These are phyloP conservation scores for Labrus mixtus DNA, from an alignment of 2,113 vertebrate genomes.

Conservation along the genomic window DNA sequence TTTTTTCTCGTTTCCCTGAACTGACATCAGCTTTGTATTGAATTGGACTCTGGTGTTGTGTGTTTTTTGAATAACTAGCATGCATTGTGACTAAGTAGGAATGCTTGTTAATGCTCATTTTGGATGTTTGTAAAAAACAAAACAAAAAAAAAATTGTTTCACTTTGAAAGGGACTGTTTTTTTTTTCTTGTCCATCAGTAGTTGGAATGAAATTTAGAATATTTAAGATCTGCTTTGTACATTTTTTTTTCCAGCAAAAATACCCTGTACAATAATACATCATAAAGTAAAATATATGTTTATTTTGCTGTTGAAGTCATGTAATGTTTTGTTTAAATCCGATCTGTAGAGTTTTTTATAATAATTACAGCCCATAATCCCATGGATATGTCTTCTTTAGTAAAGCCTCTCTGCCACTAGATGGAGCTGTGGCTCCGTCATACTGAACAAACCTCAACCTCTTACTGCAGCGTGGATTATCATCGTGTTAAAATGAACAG, in stretches of 20 bases:
- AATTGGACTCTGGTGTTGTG: conserved; percentile 69
- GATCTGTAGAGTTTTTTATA: background rate
- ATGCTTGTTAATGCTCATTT: conserved; percentile 67
- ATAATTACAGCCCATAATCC: background rate
- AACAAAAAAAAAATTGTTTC: conserved; percentile 39
- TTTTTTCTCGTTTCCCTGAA: conserved; percentile 66
- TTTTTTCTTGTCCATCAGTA: conserved; percentile 58
- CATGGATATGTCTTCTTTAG: background rate
- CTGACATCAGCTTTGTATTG: conserved; percentile 76
- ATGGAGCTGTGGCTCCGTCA: conserved; percentile 39
- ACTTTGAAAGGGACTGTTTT: conserved; percentile 66
- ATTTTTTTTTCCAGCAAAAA: conserved; percentile 72
- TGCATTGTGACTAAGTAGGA: conserved; percentile 72
- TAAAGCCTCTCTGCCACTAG: conserved; percentile 35
- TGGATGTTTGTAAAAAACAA: conserved; percentile 63
- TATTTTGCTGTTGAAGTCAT: conserved; percentile 64
- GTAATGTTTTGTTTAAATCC: conserved; percentile 6
- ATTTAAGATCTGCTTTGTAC: conserved; percentile 84
- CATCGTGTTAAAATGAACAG: too few relatives aligned
- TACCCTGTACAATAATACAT: conserved; percentile 75
- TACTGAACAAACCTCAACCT: background rate
- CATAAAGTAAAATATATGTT: conserved; percentile 83
- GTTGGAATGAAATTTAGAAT: conserved; percentile 66
- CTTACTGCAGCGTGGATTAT: background rate
- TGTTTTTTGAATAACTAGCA: conserved; percentile 76